These are phyloP conservation scores for Rhagonycha fulva DNA, from an alignment of 2,888 invertebrate genomes.

Conservation along the genomic window DNA sequence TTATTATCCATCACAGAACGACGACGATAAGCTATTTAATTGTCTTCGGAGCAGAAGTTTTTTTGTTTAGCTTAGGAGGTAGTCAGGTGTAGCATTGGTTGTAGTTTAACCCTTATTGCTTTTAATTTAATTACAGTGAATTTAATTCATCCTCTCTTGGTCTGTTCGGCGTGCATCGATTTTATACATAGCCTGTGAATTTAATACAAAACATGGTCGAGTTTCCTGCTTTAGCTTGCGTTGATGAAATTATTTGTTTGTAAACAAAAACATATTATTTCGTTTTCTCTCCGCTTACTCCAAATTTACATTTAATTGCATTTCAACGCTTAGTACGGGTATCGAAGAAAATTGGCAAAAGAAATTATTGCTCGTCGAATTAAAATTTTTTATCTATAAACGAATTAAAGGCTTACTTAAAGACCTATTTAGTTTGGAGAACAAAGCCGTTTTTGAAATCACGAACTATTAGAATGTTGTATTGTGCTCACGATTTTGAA, in stretches of 20 bases:
- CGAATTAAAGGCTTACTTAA: not conserved
- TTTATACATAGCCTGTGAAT: not conserved
- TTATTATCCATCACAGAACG: not conserved
- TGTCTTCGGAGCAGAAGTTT: not conserved
- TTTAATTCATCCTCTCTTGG: slow-evolving; percentile 14
- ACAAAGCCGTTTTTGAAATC: slow-evolving; percentile 4
- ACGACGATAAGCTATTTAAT: not conserved
- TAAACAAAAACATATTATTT: not conserved
- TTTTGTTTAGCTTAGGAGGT: not conserved
- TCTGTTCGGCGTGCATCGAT: not conserved
- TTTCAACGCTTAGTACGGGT: not conserved
- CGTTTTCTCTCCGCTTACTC: not conserved
- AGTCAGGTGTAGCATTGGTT: too few species aligned
- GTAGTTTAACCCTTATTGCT: slow-evolving; percentile 17
- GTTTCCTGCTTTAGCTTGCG: not conserved
- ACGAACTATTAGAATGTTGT: slow-evolving; percentile 5
- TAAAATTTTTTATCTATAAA: not conserved
- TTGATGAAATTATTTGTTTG: not conserved
- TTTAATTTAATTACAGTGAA: slow-evolving; percentile 20
- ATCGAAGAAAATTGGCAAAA: not conserved
- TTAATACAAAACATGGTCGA: not conserved
- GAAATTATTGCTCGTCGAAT: not conserved
- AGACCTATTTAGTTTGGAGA: not conserved
- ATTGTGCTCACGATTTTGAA: slow-evolving; percentile 15
- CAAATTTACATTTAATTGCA: not conserved